Base-by-base conservation (phyloP, 1,140 invertebrate species). In the Cydia fagiglandana region DNA sequence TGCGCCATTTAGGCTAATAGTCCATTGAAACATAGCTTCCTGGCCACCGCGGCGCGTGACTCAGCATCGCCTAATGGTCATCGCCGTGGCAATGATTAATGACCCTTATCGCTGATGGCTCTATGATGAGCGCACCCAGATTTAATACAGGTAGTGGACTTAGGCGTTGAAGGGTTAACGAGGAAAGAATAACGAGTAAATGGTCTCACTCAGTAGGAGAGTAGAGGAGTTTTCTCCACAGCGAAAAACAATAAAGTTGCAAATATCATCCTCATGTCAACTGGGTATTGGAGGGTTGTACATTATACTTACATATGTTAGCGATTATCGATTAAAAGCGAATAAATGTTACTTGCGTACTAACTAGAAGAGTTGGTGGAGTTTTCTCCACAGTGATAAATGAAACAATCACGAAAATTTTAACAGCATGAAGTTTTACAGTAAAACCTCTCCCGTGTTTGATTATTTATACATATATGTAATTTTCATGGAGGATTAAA, bases 11-110 rank as follows among this genome's bases (percentile, higher is more conserved):
- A 80, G 82, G 73, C 79, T 61, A 83, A 77, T 77, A 78, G 20
- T 34, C 73, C 66, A 82, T 85, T 78, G 82, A 83, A 76, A 70
- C 73, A 80, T 86, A 76, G 76, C 56, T 61, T 61, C 56, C 56
- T 83, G 88, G 87, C 88, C 88, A 89, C 87, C 89, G 83, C 78
- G 79, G 79, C 64, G 66, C 78, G 81, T 91, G 90, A 91, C 76
- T 90, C 90, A 91, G 90, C 88, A 83, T 13, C 80, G 73, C 75
- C 87, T 91, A 91, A 91, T 90, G 90, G 89, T 90, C 90, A 92
- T 84, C 85, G 82, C 83, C 84, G 81, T 84, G 81, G 79, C 76
- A 81, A 87, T 92, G 90, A 92, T 92, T 91, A 89, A 92, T 92
- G 86, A 87, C 84, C 78, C 81, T 89, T 91, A 91, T 91, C 90